A percentile compares a stretch with the other conserved stretches of the same genome.
These are phyloP conservation scores for Hylyphantes graminicola DNA, from an alignment of 1,140 invertebrate genomes.

Conservation along the genomic window DNA sequence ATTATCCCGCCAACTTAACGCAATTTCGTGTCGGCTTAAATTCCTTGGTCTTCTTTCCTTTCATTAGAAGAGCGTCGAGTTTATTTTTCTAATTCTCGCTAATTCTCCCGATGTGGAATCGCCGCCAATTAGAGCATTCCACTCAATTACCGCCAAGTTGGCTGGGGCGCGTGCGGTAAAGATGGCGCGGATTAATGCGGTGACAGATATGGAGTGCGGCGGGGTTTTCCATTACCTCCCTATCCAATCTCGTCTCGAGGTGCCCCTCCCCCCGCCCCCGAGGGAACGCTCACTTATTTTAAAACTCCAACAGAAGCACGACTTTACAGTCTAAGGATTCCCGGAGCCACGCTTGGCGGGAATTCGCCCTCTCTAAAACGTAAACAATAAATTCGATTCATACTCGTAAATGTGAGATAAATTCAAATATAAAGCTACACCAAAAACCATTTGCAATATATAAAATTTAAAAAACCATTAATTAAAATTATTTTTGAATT, in stretches of 20 bases:
- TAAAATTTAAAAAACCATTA: too few relatives aligned
- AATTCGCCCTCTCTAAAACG: not conserved
- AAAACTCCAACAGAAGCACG: slow-evolving; percentile 51
- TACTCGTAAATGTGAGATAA: too few relatives aligned
- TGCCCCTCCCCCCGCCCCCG: slow-evolving; percentile 41
- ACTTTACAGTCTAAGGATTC: slow-evolving; percentile 42
- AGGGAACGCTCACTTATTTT: slow-evolving; percentile 60
- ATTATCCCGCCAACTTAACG: slow-evolving; percentile 59
- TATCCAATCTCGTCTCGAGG: slow-evolving; percentile 52
- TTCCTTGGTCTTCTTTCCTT: slow-evolving; percentile 47
- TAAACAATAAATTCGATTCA: too few relatives aligned
- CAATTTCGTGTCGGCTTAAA: slow-evolving; percentile 57
- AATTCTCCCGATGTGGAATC: slow-evolving; percentile 58
- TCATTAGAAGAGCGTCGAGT: slow-evolving; percentile 26
- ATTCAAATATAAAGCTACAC: too few relatives aligned
- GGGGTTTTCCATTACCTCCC: slow-evolving; percentile 58
- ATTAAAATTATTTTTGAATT: too few relatives aligned
- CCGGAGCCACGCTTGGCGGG: not conserved
- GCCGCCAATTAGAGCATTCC: slow-evolving; percentile 52
- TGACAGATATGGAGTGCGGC: slow-evolving; percentile 59
- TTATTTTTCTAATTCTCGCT: slow-evolving; percentile 55
- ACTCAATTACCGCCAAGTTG: slow-evolving; percentile 51
- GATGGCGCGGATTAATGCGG: slow-evolving; percentile 47
- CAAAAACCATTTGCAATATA: too few relatives aligned
- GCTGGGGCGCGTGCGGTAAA: slow-evolving; percentile 18